Percentiles rank a stretch among this genome's conserved stretches.
These are phyloP conservation scores for Agelas oroides DNA, from an alignment of 37 sponge, comb jelly and placozoan genomes.

Conservation along the genomic window DNA sequence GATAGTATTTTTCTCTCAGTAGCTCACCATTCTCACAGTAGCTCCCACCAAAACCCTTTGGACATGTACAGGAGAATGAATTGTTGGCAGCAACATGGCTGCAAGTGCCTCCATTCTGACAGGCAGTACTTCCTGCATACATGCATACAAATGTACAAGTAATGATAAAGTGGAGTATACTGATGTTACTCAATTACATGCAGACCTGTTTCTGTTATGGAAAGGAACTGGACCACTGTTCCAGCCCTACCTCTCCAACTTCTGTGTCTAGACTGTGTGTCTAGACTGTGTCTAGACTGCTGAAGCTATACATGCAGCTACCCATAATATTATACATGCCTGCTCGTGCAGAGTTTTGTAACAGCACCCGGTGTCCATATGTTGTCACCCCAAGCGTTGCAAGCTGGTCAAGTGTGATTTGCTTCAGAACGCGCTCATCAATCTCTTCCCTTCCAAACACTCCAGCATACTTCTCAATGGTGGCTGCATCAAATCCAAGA, in stretches of 20 bases:
- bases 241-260: no score
- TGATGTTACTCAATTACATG: no score
- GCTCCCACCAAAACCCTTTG: slow-evolving; percentile 8
- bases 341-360: neutral
- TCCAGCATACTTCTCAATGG: neutral
- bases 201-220: no score
- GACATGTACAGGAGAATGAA: slow-evolving; percentile 5
- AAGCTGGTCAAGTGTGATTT: neutral
- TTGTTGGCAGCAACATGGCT: neutral
- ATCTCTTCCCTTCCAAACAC: neutral
- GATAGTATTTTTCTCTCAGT: no score
- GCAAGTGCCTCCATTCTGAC: slow-evolving; percentile 20
- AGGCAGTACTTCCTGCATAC: neutral
- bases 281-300: no score
- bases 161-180: no score
- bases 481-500: neutral
- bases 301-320: no score
- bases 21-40: slow-evolving; percentile 23
- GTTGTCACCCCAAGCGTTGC: neutral
- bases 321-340: no score
- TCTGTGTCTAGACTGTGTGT: no score
- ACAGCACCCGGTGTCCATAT: neutral
- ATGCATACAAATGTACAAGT: no score
- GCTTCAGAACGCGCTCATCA: neutral
- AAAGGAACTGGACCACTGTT: no score